Evolutionary conservation across 2,113 vertebrate genomes (phyloP).

Genomic region (Mus spicilegus): DNA sequence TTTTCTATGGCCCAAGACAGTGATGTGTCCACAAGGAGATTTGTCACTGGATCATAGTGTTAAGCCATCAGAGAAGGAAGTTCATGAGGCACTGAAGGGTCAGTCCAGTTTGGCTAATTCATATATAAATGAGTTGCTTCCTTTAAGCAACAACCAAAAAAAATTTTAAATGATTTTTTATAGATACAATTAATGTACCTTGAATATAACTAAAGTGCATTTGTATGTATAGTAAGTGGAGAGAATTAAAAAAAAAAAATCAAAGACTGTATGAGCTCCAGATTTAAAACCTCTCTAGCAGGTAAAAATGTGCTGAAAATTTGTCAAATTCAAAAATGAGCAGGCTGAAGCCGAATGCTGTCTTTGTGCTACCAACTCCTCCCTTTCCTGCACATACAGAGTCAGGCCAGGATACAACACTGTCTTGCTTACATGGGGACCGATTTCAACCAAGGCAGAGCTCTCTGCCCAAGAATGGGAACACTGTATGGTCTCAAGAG

Average conservation of each 20-base stretch:
- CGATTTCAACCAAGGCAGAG: not conserved
- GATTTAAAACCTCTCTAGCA: not conserved
- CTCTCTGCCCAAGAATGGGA: not conserved
- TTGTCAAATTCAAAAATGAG: not conserved
- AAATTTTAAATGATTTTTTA: not conserved
- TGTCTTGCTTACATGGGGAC: not conserved
- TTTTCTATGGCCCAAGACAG: too few relatives aligned
- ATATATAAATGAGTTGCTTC: not conserved
- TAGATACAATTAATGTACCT: not conserved
- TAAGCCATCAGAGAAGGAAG: not conserved
- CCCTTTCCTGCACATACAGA: not conserved
- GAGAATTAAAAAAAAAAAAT: not conserved
- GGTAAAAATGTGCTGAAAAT: not conserved
- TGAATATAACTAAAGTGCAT: not conserved
- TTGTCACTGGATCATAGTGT: not conserved
- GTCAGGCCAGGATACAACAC: not conserved
- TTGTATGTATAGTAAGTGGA: not conserved
- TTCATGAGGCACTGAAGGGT: too few relatives aligned
- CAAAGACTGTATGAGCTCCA: not conserved
- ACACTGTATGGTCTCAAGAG: not conserved
- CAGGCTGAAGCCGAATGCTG: not conserved
- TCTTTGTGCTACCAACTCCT: not conserved
- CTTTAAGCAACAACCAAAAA: constrained; percentile 37
- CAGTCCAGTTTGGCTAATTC: not conserved
- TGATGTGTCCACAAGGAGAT: too few relatives aligned